These are phyloP conservation scores for Sminthurides aquaticus DNA, from an alignment of 2,888 invertebrate genomes.

Conservation along the genomic window DNA sequence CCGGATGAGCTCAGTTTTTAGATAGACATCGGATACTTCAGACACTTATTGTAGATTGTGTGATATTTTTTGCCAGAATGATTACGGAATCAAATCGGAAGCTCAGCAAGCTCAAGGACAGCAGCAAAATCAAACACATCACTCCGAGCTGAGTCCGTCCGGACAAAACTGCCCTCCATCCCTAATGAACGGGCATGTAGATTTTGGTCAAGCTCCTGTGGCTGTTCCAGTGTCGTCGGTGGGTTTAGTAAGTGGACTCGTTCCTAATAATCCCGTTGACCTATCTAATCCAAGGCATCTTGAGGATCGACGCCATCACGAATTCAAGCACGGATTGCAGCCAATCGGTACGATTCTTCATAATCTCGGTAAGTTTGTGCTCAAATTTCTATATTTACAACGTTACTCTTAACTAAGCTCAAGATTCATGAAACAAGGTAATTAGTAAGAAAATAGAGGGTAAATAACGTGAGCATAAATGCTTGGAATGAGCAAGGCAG, in stretches of 20 bases:
- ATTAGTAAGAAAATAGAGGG: too few species aligned
- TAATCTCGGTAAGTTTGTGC: constrained; percentile 39
- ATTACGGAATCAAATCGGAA: constrained; percentile 35
- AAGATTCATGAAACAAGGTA: too few species aligned
- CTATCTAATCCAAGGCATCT: constrained; percentile 39
- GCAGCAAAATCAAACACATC: constrained; percentile 7
- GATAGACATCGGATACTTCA: too few species aligned
- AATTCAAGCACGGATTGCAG: constrained; percentile 37
- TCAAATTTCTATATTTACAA: too few species aligned
- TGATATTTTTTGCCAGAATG: constrained; percentile 32
- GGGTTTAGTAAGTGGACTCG: constrained; percentile 28
- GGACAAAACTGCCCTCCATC: constrained; percentile 32
- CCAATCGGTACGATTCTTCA: constrained; percentile 43
- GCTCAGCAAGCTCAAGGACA: constrained; percentile 33
- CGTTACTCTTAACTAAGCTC: too few species aligned
- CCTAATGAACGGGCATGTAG: constrained; percentile 31
- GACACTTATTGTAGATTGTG: too few species aligned
- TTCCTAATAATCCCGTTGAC: constrained; percentile 41
- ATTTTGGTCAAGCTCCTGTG: constrained; percentile 38
- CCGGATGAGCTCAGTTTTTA: too few species aligned
- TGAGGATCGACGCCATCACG: constrained; percentile 32
- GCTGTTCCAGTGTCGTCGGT: constrained; percentile 34
- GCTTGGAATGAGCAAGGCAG: too few species aligned
- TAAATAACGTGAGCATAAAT: too few species aligned
- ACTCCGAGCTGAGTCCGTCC: constrained; percentile 34